Percentiles rank a stretch among this genome's conserved stretches.
Evolutionary conservation across 2,797 vertebrate genomes (phyloP).

Genomic region (Fundulus diaphanus): DNA sequence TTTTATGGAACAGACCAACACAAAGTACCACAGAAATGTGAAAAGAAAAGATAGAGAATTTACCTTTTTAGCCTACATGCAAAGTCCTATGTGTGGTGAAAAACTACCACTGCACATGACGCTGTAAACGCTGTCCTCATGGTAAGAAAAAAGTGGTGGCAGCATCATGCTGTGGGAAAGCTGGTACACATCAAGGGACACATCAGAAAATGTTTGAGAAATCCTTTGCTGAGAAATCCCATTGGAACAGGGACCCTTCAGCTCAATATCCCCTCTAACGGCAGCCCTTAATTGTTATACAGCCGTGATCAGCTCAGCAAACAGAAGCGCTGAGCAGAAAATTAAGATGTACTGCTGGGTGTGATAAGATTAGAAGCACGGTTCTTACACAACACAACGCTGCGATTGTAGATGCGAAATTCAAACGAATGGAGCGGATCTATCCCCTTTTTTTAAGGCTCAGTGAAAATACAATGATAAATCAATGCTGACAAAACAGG

Average conservation of each 20-base stretch:
- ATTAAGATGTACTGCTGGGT: neutral
- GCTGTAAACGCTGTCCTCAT: neutral
- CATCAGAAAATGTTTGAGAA: too few relatives aligned
- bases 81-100: neutral
- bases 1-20: neutral
- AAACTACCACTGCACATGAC: neutral
- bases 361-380: neutral
- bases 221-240: too few relatives aligned
- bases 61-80: neutral
- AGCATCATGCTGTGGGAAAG: neutral
- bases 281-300: neutral
- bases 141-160: neutral
- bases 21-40: neutral
- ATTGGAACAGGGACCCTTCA: neutral
- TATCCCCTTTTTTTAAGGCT: too few relatives aligned
- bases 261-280: neutral
- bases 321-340: neutral
- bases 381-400: neutral
- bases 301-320: neutral
- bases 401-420: neutral
- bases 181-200: neutral
- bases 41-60: neutral
- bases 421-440: neutral
- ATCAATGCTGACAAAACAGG: too few relatives aligned
- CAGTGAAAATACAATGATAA: neutral